Evolutionary conservation across 1,140 invertebrate species (phyloP), one percentile per base, ranked within the genome.

Genomic region (Magallana angulata): DNA sequence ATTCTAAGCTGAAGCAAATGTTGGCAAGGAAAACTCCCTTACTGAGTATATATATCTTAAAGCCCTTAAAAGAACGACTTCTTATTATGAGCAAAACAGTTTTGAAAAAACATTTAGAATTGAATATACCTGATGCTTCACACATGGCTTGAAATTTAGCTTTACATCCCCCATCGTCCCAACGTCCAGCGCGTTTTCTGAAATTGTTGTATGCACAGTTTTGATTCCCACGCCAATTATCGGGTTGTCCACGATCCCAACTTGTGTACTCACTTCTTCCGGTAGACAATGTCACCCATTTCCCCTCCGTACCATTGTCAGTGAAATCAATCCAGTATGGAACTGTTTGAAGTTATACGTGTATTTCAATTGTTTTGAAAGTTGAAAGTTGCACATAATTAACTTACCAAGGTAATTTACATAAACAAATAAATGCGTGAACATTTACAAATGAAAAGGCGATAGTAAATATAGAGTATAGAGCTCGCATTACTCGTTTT

Each of bases 261-360:
- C 7, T 16, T 7, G 68, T 76, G 36, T 30, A 76, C 36, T 18
- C 36, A 9, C 68, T 24, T 76, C 9, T 76, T 11, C 68, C 68
- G 9, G 68, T 36, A 30, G 68, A 76, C 8, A 76, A 76, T 30
- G 68, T 36, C 68, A 76, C 4, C 68, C 68, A 76, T 12, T 18
- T 24, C 9, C 18, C 9, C 36, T 76, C 68, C 24, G 24, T 76
- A 9, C 68, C 68, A 30, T 30, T 12, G 68, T 76, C 68, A 30
- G 68, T 76, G 11, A 76, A 7, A 76, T 76, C 68, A 30, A 76
- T 36, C 68, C 68, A 76, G 68, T 76, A 76, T 12, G 9, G 68
- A 76, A 76, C 68, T 76, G 36, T 76, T 24, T 9, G 14, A 62
- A 16, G 0, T 6, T 12, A 6, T 16, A 11, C 14, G 6, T 14